Evolutionary conservation across 92 coral and sea anemone species (phyloP).

Genomic region (Actinostola sp.): DNA sequence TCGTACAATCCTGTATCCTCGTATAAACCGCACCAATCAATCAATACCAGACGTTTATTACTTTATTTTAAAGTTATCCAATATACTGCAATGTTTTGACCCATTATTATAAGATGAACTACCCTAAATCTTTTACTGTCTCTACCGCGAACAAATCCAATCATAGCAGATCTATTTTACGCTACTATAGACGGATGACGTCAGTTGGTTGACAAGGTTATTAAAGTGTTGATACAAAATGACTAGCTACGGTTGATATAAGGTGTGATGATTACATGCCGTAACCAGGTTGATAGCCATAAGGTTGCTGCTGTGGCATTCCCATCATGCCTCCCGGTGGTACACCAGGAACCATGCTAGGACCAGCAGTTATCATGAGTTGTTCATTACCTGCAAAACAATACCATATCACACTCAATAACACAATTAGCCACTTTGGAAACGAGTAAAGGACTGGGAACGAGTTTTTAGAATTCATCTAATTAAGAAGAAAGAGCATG

Average conservation of each 20-base stretch:
- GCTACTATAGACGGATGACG: conserved; percentile 1
- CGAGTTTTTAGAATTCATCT: too few relatives aligned
- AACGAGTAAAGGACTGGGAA: too few relatives aligned
- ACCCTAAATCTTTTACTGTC: neutral
- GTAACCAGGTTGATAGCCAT: conserved; percentile 53
- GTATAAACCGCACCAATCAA: neutral
- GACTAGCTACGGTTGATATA: neutral
- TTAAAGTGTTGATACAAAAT: conserved; percentile 1
- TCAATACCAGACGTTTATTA: conserved; percentile 9
- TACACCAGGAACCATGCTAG: conserved; percentile 79
- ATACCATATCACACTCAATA: neutral
- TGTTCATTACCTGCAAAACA: conserved; percentile 78
- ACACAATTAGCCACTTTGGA: too few relatives aligned
- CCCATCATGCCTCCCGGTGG: conserved; percentile 65
- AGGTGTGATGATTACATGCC: conserved; percentile 31
- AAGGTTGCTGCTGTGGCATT: conserved; percentile 61
- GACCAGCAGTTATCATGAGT: conserved; percentile 97
- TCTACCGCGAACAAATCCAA: too few relatives aligned
- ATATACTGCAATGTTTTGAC: neutral
- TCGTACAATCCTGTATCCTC: too few relatives aligned
- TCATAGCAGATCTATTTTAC: conserved; percentile 10
- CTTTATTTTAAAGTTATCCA: conserved; percentile 11
- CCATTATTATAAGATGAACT: conserved; percentile 9
- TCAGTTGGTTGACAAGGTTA: neutral
- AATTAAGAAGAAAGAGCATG: too few relatives aligned